Conservation (phyloP, 2,113 vertebrate species). For the Mystacornis crossleyi region DNA sequence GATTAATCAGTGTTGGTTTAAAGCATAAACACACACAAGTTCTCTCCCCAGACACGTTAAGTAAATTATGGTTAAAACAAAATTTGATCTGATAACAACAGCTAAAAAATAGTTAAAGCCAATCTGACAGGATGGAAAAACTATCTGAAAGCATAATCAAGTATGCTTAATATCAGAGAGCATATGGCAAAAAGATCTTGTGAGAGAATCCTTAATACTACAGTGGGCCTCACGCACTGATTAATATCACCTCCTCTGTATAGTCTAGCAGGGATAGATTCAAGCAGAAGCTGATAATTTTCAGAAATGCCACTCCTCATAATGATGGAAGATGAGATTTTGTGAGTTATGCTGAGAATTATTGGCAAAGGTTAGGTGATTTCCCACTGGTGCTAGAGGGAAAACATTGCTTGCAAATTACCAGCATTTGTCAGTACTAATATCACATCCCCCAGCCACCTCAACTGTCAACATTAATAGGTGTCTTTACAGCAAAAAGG, state of each 20-base stretch:
- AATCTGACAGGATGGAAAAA: neutral
- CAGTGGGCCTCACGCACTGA: neutral
- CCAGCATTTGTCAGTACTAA: constrained; percentile 69
- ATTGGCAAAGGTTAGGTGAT: constrained; percentile 66
- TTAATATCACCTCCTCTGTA: constrained; percentile 36
- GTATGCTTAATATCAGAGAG: constrained; percentile 24
- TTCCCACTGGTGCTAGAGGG: constrained; percentile 58
- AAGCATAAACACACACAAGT: neutral
- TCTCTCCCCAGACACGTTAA: neutral
- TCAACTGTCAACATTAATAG: constrained; percentile 62
- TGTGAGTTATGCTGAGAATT: constrained; percentile 57
- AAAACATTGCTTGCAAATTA: constrained; percentile 69
- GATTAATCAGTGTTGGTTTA: neutral
- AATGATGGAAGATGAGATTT: constrained; percentile 59
- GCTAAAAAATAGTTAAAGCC: constrained; percentile 15
- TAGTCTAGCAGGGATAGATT: neutral
- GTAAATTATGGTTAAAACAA: neutral
- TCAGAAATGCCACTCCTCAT: neutral
- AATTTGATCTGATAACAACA: neutral
- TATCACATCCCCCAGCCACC: constrained; percentile 56
- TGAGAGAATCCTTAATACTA: constrained; percentile 37
- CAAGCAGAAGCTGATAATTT: constrained; percentile 37
- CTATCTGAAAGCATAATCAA: constrained; percentile 32
- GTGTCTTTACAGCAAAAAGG: constrained; percentile 26
- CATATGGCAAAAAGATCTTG: constrained; percentile 42